Base-by-base conservation (phyloP, 2,113 vertebrate species). In the Petaurus breviceps region DNA sequence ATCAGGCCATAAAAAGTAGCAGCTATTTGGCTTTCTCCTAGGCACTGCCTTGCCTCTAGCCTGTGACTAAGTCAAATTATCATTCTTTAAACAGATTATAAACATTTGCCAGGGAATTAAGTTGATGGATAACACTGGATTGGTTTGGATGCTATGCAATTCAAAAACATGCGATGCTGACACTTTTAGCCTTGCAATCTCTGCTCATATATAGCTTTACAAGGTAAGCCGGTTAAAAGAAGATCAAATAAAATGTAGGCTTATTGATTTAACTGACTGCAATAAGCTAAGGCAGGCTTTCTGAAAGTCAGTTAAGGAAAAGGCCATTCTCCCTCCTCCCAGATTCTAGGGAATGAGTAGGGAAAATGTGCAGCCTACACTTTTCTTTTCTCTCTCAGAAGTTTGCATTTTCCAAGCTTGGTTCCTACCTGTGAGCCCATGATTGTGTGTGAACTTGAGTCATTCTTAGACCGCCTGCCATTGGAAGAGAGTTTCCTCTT, bases 241-340 rank as follows among this genome's bases (percentile, higher is more conserved):
- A 96, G 94, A 95, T 97, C 95, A 95, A 93, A 49, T 97, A 77
- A 96, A 96, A 97, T 96, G 57, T 90, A 94, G 92, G 25, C 16
- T 95, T 97, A 92, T 91, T 97, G 92, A 96, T 96, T 97, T 91
- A 96, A 95, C 55, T 93, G 94, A 97, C 91, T 90, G 47, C 55
- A 97, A 55, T 89, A 93, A 90, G 0, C 0, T 24, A 90, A 51
- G 46, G 91, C 43, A 22, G 68, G 68, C 55, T 97, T 96, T 97
- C 92, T 93, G 89, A 24, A 91, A 96, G 50, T 50, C 8, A 43
- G 50, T n/a, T 95, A 53, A 91, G 77, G 55, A 90, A 43, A 53
- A 96, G 61, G 55, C 3, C 26, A 23, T 57, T n/a, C 14, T 37
- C 52, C 51, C 2, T 19, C 9, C 37, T 2, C 51, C 31, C 7